Conservation (phyloP, 92 coral and sea anemone genomes). For the Porites rus region DNA sequence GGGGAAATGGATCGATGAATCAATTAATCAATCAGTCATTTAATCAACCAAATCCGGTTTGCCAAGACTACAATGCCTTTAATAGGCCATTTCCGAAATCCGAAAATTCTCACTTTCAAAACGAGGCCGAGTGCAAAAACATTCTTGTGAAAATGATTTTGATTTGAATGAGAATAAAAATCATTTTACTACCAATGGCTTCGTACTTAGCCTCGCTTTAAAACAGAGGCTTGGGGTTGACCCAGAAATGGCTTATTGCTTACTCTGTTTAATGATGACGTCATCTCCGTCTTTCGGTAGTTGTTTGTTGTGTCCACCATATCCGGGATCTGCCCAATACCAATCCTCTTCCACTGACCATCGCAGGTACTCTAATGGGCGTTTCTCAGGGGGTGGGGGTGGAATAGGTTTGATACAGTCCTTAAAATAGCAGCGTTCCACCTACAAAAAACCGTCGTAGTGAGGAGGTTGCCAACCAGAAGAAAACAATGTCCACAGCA, state of each 20-base stretch:
- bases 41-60: not conserved
- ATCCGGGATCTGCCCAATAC: slow-evolving; percentile 81
- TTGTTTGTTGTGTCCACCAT: slow-evolving; percentile 87
- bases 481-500: no score
- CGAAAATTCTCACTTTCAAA: no score
- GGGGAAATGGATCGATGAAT: not conserved
- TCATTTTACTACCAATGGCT: no score
- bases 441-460: slow-evolving; percentile 35
- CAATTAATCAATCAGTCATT: not conserved
- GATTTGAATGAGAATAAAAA: no score
- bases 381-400: slow-evolving; percentile 84
- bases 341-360: slow-evolving; percentile 94
- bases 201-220: no score
- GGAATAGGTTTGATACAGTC: slow-evolving; percentile 82
- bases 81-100: no score
- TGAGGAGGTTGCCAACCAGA: no score
- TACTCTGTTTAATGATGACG: slow-evolving; percentile 80
- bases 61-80: not conserved
- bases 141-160: no score
- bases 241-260: not conserved
- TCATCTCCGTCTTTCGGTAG: slow-evolving; percentile 84
- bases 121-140: no score
- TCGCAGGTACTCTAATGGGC: slow-evolving; percentile 67
- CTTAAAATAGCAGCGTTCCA: slow-evolving; percentile 79
- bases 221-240: not conserved